Evolutionary conservation across 2,888 invertebrate species (phyloP), one percentile per base, ranked within the genome.

Genomic region (Pyrochroa serraticornis): DNA sequence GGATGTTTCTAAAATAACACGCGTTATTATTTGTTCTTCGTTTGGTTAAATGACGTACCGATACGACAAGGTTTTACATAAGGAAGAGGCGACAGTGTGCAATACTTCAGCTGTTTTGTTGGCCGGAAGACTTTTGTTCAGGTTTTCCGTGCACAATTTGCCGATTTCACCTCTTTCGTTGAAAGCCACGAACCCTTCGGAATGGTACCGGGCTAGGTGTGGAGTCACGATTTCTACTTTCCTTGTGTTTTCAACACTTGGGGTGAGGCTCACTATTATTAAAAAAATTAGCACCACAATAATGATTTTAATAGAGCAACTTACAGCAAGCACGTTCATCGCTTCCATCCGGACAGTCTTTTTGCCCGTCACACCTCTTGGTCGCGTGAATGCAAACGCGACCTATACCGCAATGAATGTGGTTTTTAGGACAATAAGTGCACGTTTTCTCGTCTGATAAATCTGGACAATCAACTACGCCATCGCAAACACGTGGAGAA

Each of bases 311-410:
- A 10, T 8, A 5, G 39, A 39, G 39, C 9, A 39, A 86, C 92
- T 87, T 80, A 95, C 94, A 80, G 75, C 95, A 95, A 66, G 90
- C 90, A 69, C 88, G 84, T 76, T 95, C 95, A 70, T 95, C 95
- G 63, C 91, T 90, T 32, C 90, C 93, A 75, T 93, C 92, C 0
- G 91, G 89, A 71, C 95, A 95, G 78, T 95, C 93, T 0, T 84
- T 82, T 50, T 87, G 86, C 45, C 93, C 93, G 72, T 94, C 93
- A 75, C 95, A 95, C 57, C 90, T 84, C 67, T 89, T 84, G 49
- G 83, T 83, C 6, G 81, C 79, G 0, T 89, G 86, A 63, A 95
- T 85, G 75, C 95, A 95, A 30, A 85, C 84, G 53, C 89, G 82
- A 46, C 90, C 87, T 46, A 91, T 82, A 0, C 93, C 93, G 72